Evolutionary conservation across 2,797 vertebrate species (phyloP).

Genomic region (Syncerus caffer): DNA sequence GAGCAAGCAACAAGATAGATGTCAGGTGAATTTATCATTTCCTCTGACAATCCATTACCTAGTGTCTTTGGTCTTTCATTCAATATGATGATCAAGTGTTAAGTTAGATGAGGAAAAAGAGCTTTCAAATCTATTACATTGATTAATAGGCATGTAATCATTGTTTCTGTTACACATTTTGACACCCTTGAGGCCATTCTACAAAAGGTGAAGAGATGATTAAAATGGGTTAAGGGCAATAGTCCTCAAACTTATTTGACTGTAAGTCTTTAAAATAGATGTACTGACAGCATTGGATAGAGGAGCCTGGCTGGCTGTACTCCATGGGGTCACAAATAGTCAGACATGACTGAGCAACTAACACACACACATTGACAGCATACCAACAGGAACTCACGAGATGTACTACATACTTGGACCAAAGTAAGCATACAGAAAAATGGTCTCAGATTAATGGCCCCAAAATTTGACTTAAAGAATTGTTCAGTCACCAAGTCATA

Average conservation of each 20-base stretch:
- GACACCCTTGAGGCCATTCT: background rate
- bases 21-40: conserved; percentile 8
- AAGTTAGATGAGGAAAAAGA: conserved; percentile 13
- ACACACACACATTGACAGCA: background rate
- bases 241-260: background rate
- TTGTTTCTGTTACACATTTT: background rate
- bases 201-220: background rate
- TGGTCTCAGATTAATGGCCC: background rate
- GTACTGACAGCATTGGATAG: background rate
- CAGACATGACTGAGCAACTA: background rate
- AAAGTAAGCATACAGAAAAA: background rate
- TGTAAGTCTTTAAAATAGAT: background rate
- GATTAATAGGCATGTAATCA: conserved; percentile 23
- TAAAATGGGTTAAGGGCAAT: background rate
- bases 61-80: background rate
- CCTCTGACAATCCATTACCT: background rate
- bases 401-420: background rate
- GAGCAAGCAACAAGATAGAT: background rate
- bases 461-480: background rate
- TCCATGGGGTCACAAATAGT: background rate
- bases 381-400: background rate
- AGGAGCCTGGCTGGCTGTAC: background rate
- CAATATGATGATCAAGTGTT: conserved; percentile 4
- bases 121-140: conserved; percentile 5
- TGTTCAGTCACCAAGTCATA: background rate